phyloP scores from a whole-genome alignment of 2,797 vertebrate genomes.

The Potorous gilbertii region DNA sequence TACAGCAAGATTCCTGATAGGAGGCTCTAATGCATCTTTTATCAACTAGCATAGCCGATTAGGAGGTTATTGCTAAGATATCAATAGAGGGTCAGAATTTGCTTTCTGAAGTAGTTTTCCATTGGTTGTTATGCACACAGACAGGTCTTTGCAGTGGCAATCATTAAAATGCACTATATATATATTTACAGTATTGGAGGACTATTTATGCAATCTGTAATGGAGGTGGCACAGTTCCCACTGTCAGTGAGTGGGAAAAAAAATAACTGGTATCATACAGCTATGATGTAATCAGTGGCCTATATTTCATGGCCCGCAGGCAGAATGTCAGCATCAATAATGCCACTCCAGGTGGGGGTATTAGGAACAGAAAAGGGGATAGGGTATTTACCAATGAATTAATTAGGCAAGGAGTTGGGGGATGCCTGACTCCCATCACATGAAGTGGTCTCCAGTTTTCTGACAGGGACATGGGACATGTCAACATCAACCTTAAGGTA shows the following conservation, averaged over 20 bases:
- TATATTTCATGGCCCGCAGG: constrained; percentile 73
- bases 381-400: constrained; percentile 49
- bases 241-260: constrained; percentile 53
- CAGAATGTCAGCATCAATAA: constrained; percentile 68
- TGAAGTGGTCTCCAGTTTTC: neutral
- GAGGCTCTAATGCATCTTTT: constrained; percentile 74
- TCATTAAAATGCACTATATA: constrained; percentile 61
- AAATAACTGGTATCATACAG: constrained; percentile 55
- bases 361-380: neutral
- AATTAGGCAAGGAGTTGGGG: constrained; percentile 20
- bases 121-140: constrained; percentile 64
- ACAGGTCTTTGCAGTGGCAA: constrained; percentile 30
- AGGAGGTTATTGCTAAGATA: constrained; percentile 70
- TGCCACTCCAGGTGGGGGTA: neutral
- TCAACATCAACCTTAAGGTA: neutral
- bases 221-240: constrained; percentile 26
- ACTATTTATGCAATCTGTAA: constrained; percentile 56
- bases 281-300: constrained; percentile 74
- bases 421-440: constrained; percentile 1
- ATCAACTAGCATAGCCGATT: constrained; percentile 30
- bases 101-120: constrained; percentile 73
- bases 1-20: constrained; percentile 58
- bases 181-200: constrained; percentile 56
- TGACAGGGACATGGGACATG: neutral
- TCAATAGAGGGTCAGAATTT: constrained; percentile 53